Conservation (phyloP, 2,797 vertebrate species). For the Typhlichthys subterraneus region DNA sequence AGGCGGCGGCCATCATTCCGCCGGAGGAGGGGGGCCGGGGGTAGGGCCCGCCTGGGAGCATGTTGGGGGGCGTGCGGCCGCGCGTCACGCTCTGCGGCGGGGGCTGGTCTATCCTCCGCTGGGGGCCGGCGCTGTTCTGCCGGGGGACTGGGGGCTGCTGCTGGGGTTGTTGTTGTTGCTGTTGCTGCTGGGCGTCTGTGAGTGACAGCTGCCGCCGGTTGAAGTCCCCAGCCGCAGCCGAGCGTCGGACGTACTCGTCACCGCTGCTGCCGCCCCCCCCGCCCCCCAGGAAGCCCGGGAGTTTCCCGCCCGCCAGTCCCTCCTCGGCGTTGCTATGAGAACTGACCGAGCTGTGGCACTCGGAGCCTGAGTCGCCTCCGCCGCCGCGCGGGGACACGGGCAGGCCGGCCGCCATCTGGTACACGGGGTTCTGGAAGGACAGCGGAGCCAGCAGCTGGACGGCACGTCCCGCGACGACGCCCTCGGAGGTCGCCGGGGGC, state of each 20-base stretch:
- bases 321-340: conserved; percentile 99
- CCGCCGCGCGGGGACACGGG: conserved; percentile 90
- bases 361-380: conserved; percentile 91
- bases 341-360: conserved; percentile 97
- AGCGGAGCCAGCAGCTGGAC: conserved; percentile 90
- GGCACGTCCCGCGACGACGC: conserved; percentile 85
- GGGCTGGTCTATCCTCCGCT: conserved; percentile 93
- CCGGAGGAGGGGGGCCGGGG: conserved; percentile 90
- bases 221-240: conserved; percentile 79
- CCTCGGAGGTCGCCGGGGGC: conserved; percentile 76
- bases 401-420: conserved; percentile 97
- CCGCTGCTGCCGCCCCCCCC: conserved; percentile 72
- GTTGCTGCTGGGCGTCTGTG: conserved; percentile 83
- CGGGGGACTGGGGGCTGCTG: conserved; percentile 83
- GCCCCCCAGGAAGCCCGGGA: conserved; percentile 76
- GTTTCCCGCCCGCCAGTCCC: conserved; percentile 71
- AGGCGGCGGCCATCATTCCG: conserved; percentile 86
- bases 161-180: conserved; percentile 63
- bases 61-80: conserved; percentile 88
- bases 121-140: conserved; percentile 93
- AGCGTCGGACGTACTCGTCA: conserved; percentile 87
- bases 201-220: conserved; percentile 90
- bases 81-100: conserved; percentile 82
- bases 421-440: conserved; percentile 98
- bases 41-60: conserved; percentile 88